These are phyloP conservation scores for Ptilodon capucinus DNA, from an alignment of 2,888 invertebrate species.

Conservation along the genomic window DNA sequence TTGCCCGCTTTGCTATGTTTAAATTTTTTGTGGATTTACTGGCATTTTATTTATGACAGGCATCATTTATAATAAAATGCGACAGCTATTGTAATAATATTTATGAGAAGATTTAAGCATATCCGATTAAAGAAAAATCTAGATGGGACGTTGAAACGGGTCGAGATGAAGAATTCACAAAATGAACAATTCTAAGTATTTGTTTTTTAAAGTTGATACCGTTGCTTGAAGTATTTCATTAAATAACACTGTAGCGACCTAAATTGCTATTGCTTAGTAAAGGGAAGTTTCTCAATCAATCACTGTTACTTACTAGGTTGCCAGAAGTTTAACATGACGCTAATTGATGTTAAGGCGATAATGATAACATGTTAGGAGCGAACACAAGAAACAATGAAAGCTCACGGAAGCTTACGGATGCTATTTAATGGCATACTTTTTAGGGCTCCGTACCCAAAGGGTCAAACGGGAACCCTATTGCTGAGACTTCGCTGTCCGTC, in stretches of 20 bases:
- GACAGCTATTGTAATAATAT: background rate
- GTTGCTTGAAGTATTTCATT: background rate
- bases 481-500: no score
- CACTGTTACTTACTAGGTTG: conserved; percentile 10
- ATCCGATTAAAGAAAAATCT: background rate
- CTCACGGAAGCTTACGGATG: conserved; percentile 33
- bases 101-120: no score
- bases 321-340: conserved; percentile 5
- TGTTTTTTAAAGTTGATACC: background rate
- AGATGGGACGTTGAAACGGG: background rate
- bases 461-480: no score
- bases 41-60: background rate
- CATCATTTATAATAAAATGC: background rate
- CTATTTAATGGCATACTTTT: conserved; percentile 23
- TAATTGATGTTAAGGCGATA: conserved; percentile 27
- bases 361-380: conserved; percentile 18
- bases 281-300: conserved; percentile 18
- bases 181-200: no score
- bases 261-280: conserved; percentile 4
- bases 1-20: background rate
- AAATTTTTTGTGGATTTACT: background rate
- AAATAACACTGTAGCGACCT: background rate
- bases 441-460: no score
- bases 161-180: no score
- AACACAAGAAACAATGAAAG: conserved; percentile 32